A percentile compares a stretch with the other conserved stretches of the same genome.
phyloP scores from a whole-genome alignment of 2,113 vertebrate genomes.

The Dicrurus megarhynchus region DNA sequence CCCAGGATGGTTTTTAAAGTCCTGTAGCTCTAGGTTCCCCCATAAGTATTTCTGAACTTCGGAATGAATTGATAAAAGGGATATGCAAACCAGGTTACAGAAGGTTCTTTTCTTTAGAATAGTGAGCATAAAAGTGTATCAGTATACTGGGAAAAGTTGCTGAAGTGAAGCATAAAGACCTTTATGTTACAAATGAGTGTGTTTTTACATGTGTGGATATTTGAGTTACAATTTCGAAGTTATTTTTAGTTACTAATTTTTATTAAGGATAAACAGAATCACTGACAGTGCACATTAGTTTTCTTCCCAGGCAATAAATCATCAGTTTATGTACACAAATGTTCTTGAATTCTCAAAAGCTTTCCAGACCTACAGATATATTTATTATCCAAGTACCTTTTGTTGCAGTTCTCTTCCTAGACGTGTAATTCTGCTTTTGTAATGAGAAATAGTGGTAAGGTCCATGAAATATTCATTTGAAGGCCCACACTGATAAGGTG shows the following conservation, averaged over 20 bases:
- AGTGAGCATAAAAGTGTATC: not conserved
- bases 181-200: not conserved
- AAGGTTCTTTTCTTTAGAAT: not conserved
- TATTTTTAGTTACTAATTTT: constrained; percentile 49
- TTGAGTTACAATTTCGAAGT: not conserved
- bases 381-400: constrained; percentile 37
- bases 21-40: not conserved
- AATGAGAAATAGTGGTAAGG: constrained; percentile 26
- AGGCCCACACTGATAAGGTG: not conserved
- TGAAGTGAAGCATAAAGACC: not conserved
- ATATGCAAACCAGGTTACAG: not conserved
- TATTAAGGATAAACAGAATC: constrained; percentile 41
- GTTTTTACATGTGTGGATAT: not conserved
- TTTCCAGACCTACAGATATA: not conserved
- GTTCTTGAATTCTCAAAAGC: constrained; percentile 39
- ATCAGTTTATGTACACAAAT: constrained; percentile 36
- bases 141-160: not conserved
- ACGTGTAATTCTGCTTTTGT: constrained; percentile 31
- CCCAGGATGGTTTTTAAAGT: not conserved
- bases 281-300: constrained; percentile 40
- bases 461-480: constrained; percentile 17
- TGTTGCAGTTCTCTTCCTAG: not conserved
- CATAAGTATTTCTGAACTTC: not conserved
- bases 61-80: not conserved
- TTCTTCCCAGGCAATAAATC: constrained; percentile 53